Conservation (phyloP, 2,797 vertebrate genomes). For the Fundulus diaphanus region DNA sequence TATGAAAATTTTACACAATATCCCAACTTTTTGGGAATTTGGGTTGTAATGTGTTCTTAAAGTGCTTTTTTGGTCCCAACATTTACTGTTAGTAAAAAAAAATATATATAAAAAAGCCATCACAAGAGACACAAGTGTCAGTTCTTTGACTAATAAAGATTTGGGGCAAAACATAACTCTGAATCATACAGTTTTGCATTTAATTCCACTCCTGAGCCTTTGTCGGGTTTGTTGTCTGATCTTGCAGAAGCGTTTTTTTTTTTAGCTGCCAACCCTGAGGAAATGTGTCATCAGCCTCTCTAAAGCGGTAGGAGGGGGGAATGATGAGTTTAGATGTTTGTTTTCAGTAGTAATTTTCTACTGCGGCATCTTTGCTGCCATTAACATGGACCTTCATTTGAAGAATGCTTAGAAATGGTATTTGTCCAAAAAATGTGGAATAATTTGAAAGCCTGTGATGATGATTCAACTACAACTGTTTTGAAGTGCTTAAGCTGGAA, state of each 20-base stretch:
- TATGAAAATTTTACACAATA: background rate
- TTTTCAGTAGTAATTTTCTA: constrained; percentile 8
- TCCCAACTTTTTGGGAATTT: background rate
- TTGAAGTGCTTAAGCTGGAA: constrained; percentile 48
- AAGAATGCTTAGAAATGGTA: background rate
- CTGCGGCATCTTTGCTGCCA: constrained; percentile 36
- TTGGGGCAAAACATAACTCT: background rate
- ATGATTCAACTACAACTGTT: constrained; percentile 16
- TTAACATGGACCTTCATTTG: background rate
- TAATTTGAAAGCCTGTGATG: constrained; percentile 17
- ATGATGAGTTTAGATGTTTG: constrained; percentile 3
- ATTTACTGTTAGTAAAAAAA: background rate
- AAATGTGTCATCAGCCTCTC: constrained; percentile 70
- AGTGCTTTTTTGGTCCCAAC: background rate
- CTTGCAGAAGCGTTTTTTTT: constrained; percentile 34
- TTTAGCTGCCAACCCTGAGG: constrained; percentile 57
- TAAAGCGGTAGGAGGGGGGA: background rate
- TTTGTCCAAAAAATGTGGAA: constrained; percentile 20
- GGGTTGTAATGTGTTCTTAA: background rate
- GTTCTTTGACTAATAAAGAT: background rate
- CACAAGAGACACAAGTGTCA: background rate
- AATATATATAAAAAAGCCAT: background rate
- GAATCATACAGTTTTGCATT: constrained; percentile 11
- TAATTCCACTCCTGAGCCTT: constrained; percentile 37
- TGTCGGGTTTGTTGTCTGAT: constrained; percentile 42